Evolutionary conservation across 2,888 invertebrate species (phyloP).

Genomic region (Hesperia comma): DNA sequence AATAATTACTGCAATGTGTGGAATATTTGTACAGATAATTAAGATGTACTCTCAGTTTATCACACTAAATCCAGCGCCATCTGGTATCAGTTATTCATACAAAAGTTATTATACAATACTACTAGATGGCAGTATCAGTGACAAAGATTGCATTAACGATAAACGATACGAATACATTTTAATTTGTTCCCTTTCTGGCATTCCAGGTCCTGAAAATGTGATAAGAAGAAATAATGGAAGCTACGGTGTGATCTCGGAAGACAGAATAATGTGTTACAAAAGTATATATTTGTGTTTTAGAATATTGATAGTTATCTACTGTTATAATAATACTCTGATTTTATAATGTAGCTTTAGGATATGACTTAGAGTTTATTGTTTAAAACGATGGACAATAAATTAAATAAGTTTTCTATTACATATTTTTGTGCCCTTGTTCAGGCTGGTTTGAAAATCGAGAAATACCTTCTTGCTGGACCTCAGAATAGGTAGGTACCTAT

Average conservation of each 20-base stretch:
- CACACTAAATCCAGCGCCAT: neutral
- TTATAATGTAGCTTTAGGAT: conserved; percentile 42
- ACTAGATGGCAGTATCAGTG: conserved; percentile 26
- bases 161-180: no score
- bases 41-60: no score
- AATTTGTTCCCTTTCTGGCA: conserved; percentile 35
- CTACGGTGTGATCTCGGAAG: conserved; percentile 78
- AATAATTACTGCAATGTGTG: no score
- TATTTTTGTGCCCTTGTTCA: conserved; percentile 8
- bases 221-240: conserved; percentile 69
- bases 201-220: conserved; percentile 65
- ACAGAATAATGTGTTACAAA: conserved; percentile 55
- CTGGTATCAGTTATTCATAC: neutral
- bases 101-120: neutral
- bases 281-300: conserved; percentile 52
- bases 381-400: conserved; percentile 26
- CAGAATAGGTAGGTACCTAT: no score
- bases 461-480: no score
- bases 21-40: no score
- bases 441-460: no score
- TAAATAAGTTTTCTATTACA: conserved; percentile 32
- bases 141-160: neutral
- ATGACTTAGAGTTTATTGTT: conserved; percentile 37
- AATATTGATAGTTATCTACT: conserved; percentile 38
- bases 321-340: conserved; percentile 47